Evolutionary conservation across 2,888 invertebrate genomes (phyloP), one percentile per base, ranked within the genome.

Genomic region (Alviniconcha strummeri): DNA sequence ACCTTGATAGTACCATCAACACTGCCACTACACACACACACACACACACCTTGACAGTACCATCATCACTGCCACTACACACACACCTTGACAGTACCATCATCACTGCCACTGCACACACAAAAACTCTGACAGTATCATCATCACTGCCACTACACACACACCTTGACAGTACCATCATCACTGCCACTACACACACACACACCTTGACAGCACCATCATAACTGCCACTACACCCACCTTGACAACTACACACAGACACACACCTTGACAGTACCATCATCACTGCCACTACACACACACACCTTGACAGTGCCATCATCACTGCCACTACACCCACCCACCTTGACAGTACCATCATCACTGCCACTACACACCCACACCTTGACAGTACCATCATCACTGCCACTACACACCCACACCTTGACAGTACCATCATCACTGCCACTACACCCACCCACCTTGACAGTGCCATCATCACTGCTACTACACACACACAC

Each of bases 321-420:
- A 94, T 99, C 99, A 87, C 98, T 97, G 8, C 97, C 99, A 72
- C 98, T n/a, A n/a, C n/a, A n/a, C n/a, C n/a, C n/a, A n/a, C n/a
- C 13, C 52, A 77, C 36, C 8, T 77, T 36, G 36, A 36, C 36
- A 36, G 36, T 36, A 36, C 36, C 36, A 36, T 36, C 36, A 36
- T 36, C 36, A 36, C 36, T 36, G 36, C 36, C 36, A 36, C 36
- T 36, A 36, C 36, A 36, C 54, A 6, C 52, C 2, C 13, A 17
- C 79, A 99, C 95, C 93, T 97, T 96, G 82, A 99, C 96, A 17
- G 97, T 97, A 88, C 96, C 97, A 94, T 99, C 99, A 94, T 99
- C 99, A 87, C 98, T 97, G 9, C 97, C 99, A 71, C 98, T 98
- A 81, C 97, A 98, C 11, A 99, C 94, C 94, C 87, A 95, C 95